Evolutionary conservation across 1,140 invertebrate genomes (phyloP).

Genomic region (Drosophila saltans): DNA sequence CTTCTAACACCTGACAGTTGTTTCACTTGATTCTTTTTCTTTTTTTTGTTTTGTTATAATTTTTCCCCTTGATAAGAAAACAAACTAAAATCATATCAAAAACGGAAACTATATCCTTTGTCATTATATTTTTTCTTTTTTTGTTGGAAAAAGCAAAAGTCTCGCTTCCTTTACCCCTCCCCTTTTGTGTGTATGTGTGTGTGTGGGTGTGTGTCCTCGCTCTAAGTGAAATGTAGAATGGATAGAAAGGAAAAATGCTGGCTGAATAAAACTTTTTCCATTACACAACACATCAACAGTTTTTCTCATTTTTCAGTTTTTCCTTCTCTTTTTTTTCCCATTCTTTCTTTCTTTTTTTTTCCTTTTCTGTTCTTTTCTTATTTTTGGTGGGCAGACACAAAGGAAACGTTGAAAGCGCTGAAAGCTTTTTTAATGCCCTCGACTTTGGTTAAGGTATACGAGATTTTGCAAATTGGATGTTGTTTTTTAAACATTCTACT

Average conservation of each 20-base stretch:
- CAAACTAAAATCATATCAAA: constrained; percentile 23
- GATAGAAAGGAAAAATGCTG: constrained; percentile 72
- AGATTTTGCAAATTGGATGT: constrained; percentile 46
- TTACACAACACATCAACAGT: constrained; percentile 79
- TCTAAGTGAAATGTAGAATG: constrained; percentile 77
- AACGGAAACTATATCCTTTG: constrained; percentile 23
- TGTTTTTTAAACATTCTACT: background rate
- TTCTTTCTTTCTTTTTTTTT: constrained; percentile 40
- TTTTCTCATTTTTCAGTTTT: constrained; percentile 63
- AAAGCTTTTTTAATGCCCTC: constrained; percentile 74
- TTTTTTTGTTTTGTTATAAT: background rate
- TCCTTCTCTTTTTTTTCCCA: constrained; percentile 30
- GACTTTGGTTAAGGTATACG: constrained; percentile 52
- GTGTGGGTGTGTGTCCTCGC: constrained; percentile 27
- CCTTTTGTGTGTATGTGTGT: background rate
- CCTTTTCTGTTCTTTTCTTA: constrained; percentile 16
- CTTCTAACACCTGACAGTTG: constrained; percentile 7
- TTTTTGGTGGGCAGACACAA: constrained; percentile 70
- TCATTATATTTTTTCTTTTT: constrained; percentile 11
- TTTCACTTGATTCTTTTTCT: background rate
- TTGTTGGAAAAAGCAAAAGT: constrained; percentile 56
- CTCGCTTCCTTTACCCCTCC: constrained; percentile 28
- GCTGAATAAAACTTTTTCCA: constrained; percentile 79
- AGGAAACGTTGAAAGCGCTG: constrained; percentile 74
- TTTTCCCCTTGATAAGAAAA: constrained; percentile 12